Conservation (phyloP, 2,797 vertebrate species). For the Phataginus tetradactyla region DNA sequence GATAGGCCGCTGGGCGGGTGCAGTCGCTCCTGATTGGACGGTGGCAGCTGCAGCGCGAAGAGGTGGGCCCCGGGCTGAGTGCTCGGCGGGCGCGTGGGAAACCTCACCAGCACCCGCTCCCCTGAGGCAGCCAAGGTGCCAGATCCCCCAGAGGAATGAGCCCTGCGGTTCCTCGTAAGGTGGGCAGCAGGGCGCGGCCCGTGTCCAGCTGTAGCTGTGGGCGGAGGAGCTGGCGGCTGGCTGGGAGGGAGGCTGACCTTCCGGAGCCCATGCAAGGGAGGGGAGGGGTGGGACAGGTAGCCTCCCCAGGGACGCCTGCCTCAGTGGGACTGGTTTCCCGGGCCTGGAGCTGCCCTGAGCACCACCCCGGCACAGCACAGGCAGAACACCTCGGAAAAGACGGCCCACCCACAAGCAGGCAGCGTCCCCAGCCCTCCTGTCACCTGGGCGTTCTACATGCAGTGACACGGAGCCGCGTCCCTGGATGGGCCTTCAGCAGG, state of each 20-base stretch:
- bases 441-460: accelerated
- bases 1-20: constrained; percentile 54
- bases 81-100: neutral
- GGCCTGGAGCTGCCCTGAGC: neutral
- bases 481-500: neutral
- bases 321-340: neutral
- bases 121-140: neutral
- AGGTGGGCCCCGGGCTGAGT: neutral
- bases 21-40: constrained; percentile 78
- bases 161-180: neutral
- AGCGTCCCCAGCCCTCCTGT: neutral
- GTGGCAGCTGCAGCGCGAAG: constrained; percentile 68
- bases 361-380: neutral
- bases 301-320: neutral
- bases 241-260: neutral
- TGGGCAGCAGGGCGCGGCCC: neutral
- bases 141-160: neutral
- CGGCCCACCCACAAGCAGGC: too few relatives aligned
- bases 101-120: too few relatives aligned
- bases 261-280: neutral
- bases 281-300: neutral
- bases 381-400: neutral
- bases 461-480: too few relatives aligned
- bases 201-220: neutral
- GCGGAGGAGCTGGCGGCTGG: neutral